Percentiles rank a stretch among this genome's conserved stretches.
These are phyloP conservation scores for Synanthedon tipuliformis DNA, from an alignment of 2,888 invertebrate species.

Conservation along the genomic window DNA sequence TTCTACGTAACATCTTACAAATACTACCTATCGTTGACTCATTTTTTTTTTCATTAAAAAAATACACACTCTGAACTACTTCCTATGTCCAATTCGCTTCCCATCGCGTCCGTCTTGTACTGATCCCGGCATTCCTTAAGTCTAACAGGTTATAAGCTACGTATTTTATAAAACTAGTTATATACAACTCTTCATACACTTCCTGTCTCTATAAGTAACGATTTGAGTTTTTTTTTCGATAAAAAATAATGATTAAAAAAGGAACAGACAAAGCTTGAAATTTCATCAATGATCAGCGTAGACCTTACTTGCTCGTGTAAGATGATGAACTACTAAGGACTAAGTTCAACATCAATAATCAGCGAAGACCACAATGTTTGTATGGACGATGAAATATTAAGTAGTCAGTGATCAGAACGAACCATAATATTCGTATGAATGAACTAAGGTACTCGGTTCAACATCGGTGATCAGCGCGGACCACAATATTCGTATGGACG, in stretches of 20 bases:
- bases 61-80: conserved; percentile 53
- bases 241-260: conserved; percentile 21
- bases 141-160: conserved; percentile 40
- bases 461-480: too few species aligned
- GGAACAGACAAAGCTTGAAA: conserved; percentile 43
- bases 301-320: conserved; percentile 9
- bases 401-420: too few species aligned
- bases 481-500: too few species aligned
- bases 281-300: conserved; percentile 61
- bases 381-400: too few species aligned
- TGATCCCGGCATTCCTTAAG: conserved; percentile 47
- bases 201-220: conserved; percentile 43
- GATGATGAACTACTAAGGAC: too few species aligned
- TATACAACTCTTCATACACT: conserved; percentile 59
- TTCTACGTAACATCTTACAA: conserved; percentile 57
- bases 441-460: too few species aligned
- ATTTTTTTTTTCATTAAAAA: conserved; percentile 50
- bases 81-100: conserved; percentile 23
- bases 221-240: conserved; percentile 6
- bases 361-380: too few species aligned
- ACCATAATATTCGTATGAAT: too few species aligned
- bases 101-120: conserved; percentile 31
- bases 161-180: conserved; percentile 37
- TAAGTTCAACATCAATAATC: too few species aligned
- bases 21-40: conserved; percentile 39